These are phyloP conservation scores for Pristionchus japonicus DNA, from an alignment of 2,888 invertebrate species.

Conservation along the genomic window DNA sequence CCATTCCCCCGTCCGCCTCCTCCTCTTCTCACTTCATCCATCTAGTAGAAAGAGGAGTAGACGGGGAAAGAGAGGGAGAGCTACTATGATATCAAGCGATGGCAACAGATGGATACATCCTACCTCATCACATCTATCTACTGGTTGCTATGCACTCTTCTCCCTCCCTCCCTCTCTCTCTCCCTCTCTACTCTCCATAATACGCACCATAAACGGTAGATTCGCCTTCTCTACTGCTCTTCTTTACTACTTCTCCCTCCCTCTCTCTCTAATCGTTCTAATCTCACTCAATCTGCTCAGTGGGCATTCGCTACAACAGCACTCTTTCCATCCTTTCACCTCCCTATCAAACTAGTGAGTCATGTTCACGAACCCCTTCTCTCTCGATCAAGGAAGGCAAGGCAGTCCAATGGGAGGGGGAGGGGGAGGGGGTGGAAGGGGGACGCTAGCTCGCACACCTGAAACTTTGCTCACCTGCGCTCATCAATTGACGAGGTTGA, in stretches of 20 bases:
- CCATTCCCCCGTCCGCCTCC: not conserved
- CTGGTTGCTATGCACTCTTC: slow-evolving; percentile 5
- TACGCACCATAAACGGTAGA: slow-evolving; percentile 11
- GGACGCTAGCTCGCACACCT: slow-evolving; percentile 70
- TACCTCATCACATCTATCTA: not conserved
- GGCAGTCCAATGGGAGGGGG: too few relatives aligned
- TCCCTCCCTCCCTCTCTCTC: too few relatives aligned
- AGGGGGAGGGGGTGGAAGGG: not conserved
- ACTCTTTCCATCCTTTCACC: not conserved
- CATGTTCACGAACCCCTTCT: not conserved
- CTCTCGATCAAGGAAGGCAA: not conserved
- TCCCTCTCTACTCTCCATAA: not conserved
- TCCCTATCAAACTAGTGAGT: not conserved
- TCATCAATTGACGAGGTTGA: slow-evolving; percentile 66
- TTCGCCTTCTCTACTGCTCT: not conserved
- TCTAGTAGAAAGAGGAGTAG: too few relatives aligned
- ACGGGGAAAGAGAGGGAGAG: too few relatives aligned
- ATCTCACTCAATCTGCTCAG: slow-evolving; percentile 13
- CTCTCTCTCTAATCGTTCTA: slow-evolving; percentile 4
- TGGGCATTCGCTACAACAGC: not conserved
- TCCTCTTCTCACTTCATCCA: not conserved
- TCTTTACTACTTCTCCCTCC: slow-evolving; percentile 1
- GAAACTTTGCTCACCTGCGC: slow-evolving; percentile 75
- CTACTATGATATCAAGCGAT: not conserved
- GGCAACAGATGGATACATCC: not conserved